Evolutionary conservation across 2,113 vertebrate species (phyloP).

Genomic region (Galemys pyrenaicus): DNA sequence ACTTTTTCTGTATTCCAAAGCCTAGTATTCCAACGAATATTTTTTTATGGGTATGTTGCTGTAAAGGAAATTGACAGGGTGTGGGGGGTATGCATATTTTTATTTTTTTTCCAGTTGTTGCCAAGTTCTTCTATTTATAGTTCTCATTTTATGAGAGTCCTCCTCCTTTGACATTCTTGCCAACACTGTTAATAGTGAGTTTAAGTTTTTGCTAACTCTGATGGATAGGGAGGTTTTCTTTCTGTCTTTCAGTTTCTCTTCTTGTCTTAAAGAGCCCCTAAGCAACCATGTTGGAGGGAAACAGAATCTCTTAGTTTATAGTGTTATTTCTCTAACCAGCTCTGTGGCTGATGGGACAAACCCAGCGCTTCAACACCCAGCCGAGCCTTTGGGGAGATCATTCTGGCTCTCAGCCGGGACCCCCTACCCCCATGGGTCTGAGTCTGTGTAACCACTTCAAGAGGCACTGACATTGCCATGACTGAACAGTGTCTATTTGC

Average conservation of each 20-base stretch:
- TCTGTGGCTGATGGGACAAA: not conserved
- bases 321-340: not conserved
- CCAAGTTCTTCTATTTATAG: not conserved
- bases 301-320: not conserved
- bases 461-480: not conserved
- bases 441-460: not conserved
- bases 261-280: not conserved
- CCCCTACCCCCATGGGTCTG: no score
- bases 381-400: not conserved
- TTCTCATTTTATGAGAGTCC: not conserved
- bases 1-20: not conserved
- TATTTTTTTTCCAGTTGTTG: not conserved
- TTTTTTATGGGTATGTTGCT: not conserved
- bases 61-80: not conserved
- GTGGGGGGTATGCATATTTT: not conserved
- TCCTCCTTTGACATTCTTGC: not conserved
- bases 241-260: slow-evolving; percentile 2
- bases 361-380: not conserved
- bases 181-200: not conserved
- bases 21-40: not conserved
- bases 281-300: not conserved
- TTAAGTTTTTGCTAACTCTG: not conserved
- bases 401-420: not conserved
- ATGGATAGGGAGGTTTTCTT: not conserved
- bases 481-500: rapidly evolving